Evolutionary conservation across 1,140 invertebrate species (phyloP), one percentile per base, ranked within the genome.

Genomic region (Orius insidiosus): DNA sequence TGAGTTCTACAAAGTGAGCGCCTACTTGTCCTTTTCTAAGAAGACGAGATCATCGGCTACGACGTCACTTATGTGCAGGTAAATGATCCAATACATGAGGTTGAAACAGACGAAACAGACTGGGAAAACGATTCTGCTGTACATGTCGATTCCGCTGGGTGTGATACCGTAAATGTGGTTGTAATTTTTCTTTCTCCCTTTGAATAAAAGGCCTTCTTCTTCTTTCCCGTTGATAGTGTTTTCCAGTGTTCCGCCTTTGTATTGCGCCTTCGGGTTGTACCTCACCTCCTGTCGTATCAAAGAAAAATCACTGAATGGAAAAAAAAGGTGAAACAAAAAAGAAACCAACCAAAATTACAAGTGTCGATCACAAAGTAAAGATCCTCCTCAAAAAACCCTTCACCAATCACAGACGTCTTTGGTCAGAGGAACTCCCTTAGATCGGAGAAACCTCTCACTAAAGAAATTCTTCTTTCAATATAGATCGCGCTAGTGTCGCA

Each of bases 11-110:
- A 4, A 36, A 36, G 14, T 36, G 35, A 42, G 16, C 32, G 16
- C 39, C 15, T 78, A 81, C 67, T 81, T 79, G 59, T 82, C 81
- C 59, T 82, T 79, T 63, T 79, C 79, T 55, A 87, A 71, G 52
- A 85, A 70, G 55, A 90, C 85, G 60, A 90, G 69, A 70, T 92
- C 87, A 61, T 90, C 85, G 60, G 85, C 85, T 47, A 90, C 82
- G 50, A 90, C 85, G 69, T 90, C 87, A 56, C 85, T 90, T 59
- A 94, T 90, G 71, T 93, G 87, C 53, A 93, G 69, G 60, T 94
- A 94, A 56, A 94, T 93, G 62, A 93, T 90, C 89, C 89, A 95
- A 66, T 95, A 94, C 87, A 92, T 93, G 43, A 94, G 74, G 65
- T 95, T 94, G 73, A 95, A 95, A 66, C 88, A 92, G 52, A 93